phyloP scores from a whole-genome alignment of 2,797 vertebrate species.

The Arremon aurantiirostris region DNA sequence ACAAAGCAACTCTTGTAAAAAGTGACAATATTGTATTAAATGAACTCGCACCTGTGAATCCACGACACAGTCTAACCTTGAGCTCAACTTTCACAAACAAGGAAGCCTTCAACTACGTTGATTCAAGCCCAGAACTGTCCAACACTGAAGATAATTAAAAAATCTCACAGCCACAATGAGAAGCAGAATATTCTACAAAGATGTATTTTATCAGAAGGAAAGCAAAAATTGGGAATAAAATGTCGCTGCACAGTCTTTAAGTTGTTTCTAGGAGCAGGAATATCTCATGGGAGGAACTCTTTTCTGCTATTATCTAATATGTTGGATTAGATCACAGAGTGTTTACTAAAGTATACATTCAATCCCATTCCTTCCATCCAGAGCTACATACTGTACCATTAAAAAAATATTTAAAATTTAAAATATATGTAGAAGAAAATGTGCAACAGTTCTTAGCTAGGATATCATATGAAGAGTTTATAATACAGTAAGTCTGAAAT shows the following conservation, averaged over 20 bases:
- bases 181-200: constrained; percentile 20
- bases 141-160: constrained; percentile 79
- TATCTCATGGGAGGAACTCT: not conserved
- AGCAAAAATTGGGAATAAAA: not conserved
- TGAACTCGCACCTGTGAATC: constrained; percentile 90
- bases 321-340: not conserved
- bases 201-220: constrained; percentile 42
- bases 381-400: not conserved
- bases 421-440: constrained; percentile 8
- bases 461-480: not conserved
- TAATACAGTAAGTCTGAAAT: constrained; percentile 17
- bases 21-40: constrained; percentile 91
- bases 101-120: constrained; percentile 88
- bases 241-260: constrained; percentile 31
- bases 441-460: not conserved
- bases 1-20: constrained; percentile 93
- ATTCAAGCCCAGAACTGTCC: constrained; percentile 90
- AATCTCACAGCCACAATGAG: not conserved
- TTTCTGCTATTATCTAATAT: constrained; percentile 14
- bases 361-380: not conserved
- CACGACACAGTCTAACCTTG: constrained; percentile 86
- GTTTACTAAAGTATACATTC: not conserved
- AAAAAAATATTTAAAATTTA: not conserved
- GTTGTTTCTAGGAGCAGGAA: not conserved
- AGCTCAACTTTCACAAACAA: constrained; percentile 90